Evolutionary conservation across 2,797 vertebrate genomes (phyloP).

Genomic region (Chelon auratus): DNA sequence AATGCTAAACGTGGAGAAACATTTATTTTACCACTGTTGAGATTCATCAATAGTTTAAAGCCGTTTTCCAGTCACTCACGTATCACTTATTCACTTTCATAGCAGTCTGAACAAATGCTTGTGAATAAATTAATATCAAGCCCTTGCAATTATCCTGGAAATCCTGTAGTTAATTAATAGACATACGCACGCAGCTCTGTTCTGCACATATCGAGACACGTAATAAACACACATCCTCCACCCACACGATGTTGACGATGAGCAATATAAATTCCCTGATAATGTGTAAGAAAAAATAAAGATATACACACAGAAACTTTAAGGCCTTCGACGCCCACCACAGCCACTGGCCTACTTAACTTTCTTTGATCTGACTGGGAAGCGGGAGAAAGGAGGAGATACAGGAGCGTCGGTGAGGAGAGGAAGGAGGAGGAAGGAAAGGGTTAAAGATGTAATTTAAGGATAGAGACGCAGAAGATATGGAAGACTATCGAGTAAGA

Average conservation of each 20-base stretch:
- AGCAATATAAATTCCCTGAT: constrained; percentile 34
- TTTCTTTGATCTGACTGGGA: constrained; percentile 69
- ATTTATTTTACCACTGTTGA: too few relatives aligned
- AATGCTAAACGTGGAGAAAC: too few relatives aligned
- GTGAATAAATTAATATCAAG: constrained; percentile 10
- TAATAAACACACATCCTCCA: constrained; percentile 26
- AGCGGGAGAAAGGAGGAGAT: constrained; percentile 45
- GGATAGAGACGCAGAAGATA: too few relatives aligned
- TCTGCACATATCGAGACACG: constrained; percentile 2
- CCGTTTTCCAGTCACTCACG: constrained; percentile 5
- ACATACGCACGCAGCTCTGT: constrained; percentile 6
- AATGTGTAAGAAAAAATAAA: constrained; percentile 45
- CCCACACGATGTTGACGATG: constrained; percentile 43
- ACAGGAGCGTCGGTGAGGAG: constrained; percentile 4
- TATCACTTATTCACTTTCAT: constrained; percentile 31
- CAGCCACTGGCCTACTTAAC: constrained; percentile 70
- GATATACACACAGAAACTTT: constrained; percentile 41
- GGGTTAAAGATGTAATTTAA: too few relatives aligned
- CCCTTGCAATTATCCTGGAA: constrained; percentile 14
- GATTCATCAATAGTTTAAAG: constrained; percentile 29
- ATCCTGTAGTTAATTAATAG: constrained; percentile 26
- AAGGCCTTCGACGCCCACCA: constrained; percentile 63
- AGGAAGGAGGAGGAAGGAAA: neutral
- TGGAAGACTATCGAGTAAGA: too few relatives aligned
- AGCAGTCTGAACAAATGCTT: constrained; percentile 8